Evolutionary conservation across 2,888 invertebrate species (phyloP).

Genomic region (Sphinx pinastri): DNA sequence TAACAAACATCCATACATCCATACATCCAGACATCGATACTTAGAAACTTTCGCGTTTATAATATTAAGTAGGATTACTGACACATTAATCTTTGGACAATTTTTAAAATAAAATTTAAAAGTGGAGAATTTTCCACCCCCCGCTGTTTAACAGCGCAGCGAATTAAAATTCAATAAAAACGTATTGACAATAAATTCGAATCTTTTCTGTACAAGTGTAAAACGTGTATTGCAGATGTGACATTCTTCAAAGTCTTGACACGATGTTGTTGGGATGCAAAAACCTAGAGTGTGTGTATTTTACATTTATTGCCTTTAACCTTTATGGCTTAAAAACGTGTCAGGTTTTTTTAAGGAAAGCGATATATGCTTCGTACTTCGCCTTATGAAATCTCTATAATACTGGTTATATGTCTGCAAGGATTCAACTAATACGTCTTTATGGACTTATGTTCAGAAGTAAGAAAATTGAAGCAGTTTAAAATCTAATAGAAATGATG

Average conservation of each 20-base stretch:
- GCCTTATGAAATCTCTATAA: too few species aligned
- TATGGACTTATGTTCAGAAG: too few species aligned
- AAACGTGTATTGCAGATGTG: slow-evolving; percentile 17
- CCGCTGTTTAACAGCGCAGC: background rate
- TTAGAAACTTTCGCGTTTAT: too few species aligned
- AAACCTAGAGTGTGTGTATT: slow-evolving; percentile 4
- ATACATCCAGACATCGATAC: too few species aligned
- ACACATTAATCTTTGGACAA: background rate
- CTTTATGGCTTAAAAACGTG: slow-evolving; percentile 3
- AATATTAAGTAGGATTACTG: too few species aligned
- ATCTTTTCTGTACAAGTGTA: slow-evolving; percentile 17
- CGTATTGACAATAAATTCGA: slow-evolving; percentile 11
- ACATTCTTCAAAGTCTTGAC: slow-evolving; percentile 19
- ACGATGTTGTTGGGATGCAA: background rate
- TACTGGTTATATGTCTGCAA: too few species aligned
- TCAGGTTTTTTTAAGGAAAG: slow-evolving; percentile 21
- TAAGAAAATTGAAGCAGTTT: too few species aligned
- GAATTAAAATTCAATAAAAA: slow-evolving; percentile 21
- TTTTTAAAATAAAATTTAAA: background rate
- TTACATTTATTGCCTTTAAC: slow-evolving; percentile 16
- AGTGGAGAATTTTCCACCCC: background rate
- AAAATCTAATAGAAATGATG: too few species aligned
- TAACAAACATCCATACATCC: too few species aligned
- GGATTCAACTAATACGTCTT: too few species aligned
- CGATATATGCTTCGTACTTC: background rate